Evolutionary conservation across 1,140 invertebrate genomes (phyloP), one percentile per base, ranked within the genome.

Genomic region (Pinna nobilis): DNA sequence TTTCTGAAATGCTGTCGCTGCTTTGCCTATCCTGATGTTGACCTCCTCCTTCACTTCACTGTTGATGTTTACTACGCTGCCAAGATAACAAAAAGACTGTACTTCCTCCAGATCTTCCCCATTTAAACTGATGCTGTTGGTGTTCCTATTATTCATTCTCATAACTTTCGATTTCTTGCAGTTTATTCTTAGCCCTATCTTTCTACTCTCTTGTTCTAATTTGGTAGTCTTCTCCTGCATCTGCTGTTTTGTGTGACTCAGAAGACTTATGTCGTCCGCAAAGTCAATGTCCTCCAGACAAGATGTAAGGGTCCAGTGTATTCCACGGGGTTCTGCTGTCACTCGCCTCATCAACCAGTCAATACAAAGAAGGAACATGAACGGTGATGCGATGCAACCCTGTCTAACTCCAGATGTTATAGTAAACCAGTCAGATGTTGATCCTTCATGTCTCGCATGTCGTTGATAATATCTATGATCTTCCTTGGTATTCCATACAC

Each of bases 401-500:
- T 39, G 33, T 33, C 4, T 11, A 28, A 61, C 33, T 35, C 35
- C 7, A 28, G n/a, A 18, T 61, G 59, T 61, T 20, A 20, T n/a
- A 23, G n/a, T 13, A 41, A 61, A 28, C 53, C 53, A 57, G 37
- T 76, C 57, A 20, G 74, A 44, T 2, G 73, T 32, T 59, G 2
- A 53, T 23, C 1, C 30, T 20, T 53, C n/a, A 23, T 53, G 50
- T 13, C 0, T 25, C 30, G 30, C 50, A 28, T 65, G 23, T 70
- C 20, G 33, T 81, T 59, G 28, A 74, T 74, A n/a, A 70, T 68
- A 55, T 61, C 70, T 15, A 66, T 50, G 13, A 68, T 61, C 59
- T 76, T 80, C n/a, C n/a, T 18, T n/a, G 75, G 60, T 47, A 79
- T 66, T 25, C 75, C 67, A 63, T 80, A 77, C 44, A 73, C 59